A percentile compares a stretch with the other conserved stretches of the same genome.
phyloP scores from a whole-genome alignment of 1,140 invertebrate species.

The Caenorhabditis brenneri region DNA sequence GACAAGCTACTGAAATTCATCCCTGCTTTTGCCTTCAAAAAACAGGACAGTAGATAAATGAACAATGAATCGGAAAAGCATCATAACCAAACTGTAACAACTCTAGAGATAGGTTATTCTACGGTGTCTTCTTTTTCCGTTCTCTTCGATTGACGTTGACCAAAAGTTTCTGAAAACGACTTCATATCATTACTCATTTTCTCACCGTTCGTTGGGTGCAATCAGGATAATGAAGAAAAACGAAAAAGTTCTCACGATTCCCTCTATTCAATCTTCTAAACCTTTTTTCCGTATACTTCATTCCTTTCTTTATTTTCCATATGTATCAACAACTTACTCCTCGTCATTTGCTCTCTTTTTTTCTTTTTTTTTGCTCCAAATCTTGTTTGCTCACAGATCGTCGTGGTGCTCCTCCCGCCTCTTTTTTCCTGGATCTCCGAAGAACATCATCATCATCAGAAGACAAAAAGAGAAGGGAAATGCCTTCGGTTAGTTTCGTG shows the following conservation, averaged over 20 bases:
- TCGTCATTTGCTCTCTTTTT: neutral
- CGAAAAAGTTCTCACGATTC: neutral
- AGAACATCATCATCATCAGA: neutral
- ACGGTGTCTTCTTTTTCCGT: too few relatives aligned
- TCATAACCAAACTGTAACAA: too few relatives aligned
- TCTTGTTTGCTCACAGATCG: slow-evolving; percentile 35
- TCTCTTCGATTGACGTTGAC: too few relatives aligned
- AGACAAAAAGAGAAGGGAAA: neutral
- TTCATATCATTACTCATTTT: neutral
- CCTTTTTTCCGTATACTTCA: neutral
- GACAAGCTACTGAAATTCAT: too few relatives aligned
- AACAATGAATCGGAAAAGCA: too few relatives aligned
- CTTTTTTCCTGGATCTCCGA: neutral
- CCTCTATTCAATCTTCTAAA: neutral
- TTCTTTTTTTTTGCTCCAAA: neutral
- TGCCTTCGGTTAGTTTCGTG: slow-evolving; percentile 22
- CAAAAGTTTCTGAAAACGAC: neutral
- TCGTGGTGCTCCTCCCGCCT: slow-evolving; percentile 1
- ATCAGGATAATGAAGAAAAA: neutral
- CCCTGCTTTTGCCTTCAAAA: too few relatives aligned
- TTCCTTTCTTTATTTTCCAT: neutral
- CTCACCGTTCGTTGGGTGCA: neutral
- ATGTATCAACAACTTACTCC: slow-evolving; percentile 12
- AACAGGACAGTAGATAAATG: too few relatives aligned
- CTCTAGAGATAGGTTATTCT: too few relatives aligned